Percentiles rank a stretch among this genome's conserved stretches.
Conservation (phyloP, 30 jellyfish, hydroid and myxozoan genomes). For the Rhopilema esculentum region DNA sequence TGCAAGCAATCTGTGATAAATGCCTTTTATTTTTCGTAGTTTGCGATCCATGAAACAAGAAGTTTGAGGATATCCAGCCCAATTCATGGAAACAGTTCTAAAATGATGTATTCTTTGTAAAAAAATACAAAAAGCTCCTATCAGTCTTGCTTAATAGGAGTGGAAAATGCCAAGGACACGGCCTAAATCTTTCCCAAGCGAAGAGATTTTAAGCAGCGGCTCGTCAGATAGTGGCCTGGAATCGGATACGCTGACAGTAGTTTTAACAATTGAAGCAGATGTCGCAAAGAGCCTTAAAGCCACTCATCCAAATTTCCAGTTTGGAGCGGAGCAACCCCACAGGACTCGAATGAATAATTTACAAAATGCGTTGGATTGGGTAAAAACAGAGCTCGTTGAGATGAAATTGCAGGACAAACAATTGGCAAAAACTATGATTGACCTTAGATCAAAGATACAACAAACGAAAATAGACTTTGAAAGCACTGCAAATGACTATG, state of each 20-base stretch:
- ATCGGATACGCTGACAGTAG: constrained; percentile 27
- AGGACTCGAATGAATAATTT: constrained; percentile 67
- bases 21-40: background rate
- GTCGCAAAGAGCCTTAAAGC: background rate
- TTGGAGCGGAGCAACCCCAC: constrained; percentile 59
- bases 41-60: background rate
- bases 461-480: constrained; percentile 65
- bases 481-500: constrained; percentile 43
- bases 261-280: constrained; percentile 8
- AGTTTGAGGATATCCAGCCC: background rate
- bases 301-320: constrained; percentile 28
- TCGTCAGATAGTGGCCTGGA: constrained; percentile 83
- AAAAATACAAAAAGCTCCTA: too few relatives aligned
- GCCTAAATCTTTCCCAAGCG: constrained; percentile 63
- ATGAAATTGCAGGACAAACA: constrained; percentile 83
- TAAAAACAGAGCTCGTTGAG: constrained; percentile 54
- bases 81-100: background rate
- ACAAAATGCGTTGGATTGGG: constrained; percentile 77
- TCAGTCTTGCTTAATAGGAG: background rate
- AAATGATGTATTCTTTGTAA: too few relatives aligned
- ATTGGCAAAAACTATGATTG: constrained; percentile 85
- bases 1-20: background rate
- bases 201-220: constrained; percentile 59
- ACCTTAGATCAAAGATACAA: constrained; percentile 69
- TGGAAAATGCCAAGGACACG: constrained; percentile 24